Evolutionary conservation across 2,797 vertebrate genomes (phyloP), one percentile per base, ranked within the genome.

Genomic region (Moxostoma hubbsi): DNA sequence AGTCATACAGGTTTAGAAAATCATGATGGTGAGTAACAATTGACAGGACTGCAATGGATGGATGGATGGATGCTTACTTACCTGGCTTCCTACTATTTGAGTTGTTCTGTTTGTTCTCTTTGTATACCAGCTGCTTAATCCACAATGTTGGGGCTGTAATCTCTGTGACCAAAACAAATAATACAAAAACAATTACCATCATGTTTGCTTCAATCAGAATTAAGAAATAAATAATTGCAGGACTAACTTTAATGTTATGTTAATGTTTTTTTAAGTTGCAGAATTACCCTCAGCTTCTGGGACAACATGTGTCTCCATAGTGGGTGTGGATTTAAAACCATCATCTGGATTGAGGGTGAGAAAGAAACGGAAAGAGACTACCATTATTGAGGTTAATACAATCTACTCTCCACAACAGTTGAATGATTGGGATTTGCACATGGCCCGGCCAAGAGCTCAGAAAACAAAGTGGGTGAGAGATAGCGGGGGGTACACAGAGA

Each of bases 351-450:
- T 99, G 82, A 99, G 97, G 61, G 97, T 99, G 93, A 99, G 95
- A 97, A 99, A 99, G 93, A 99, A 99, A 89, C 94, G 97, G 96
- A 99, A 99, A 93, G 98, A 99, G 92, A 99, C 98, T 99, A 96
- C 96, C 95, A 99, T 99, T 99, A 99, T 98, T 98, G 97, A 99
- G 97, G 97, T 99, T 98, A 99, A 99, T 99, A 98, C 96, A 95
- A 99, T 99, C 98, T 98, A 99, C 98, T 97, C 98, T 99, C 96
- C 96, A 98, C 96, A 94, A 99, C 93, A 97, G 94, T 99, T 99
- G 97, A 97, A 98, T 97, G 94, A 91, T 98, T 98, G 95, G 96
- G 97, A 95, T 96, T 99, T 98, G 96, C 92, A 97, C 94, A 94
- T 95, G 94, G 96, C 96, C 96, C 94, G 93, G 97, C 96, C 96